Percentiles rank a stretch among this genome's conserved stretches.
phyloP scores from a whole-genome alignment of 2,113 vertebrate species.

The Regulus satrapa region DNA sequence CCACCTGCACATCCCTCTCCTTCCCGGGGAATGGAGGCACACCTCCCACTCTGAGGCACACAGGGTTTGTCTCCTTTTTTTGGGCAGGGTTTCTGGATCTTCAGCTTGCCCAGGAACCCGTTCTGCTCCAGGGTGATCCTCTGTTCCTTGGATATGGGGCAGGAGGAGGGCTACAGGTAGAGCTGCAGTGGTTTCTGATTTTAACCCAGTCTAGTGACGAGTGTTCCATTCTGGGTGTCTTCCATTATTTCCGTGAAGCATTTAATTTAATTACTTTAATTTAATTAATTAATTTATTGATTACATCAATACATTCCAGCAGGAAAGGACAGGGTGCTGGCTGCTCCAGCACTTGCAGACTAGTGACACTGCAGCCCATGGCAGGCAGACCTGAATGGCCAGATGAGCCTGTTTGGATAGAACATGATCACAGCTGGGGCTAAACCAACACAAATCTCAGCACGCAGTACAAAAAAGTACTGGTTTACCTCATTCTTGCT shows the following conservation, averaged over 20 bases:
- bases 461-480: too few relatives aligned
- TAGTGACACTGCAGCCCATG: fast-evolving
- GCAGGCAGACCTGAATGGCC: background rate
- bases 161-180: background rate
- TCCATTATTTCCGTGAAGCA: background rate
- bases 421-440: fast-evolving
- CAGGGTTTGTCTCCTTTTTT: background rate
- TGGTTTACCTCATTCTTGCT: background rate
- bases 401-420: background rate
- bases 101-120: background rate
- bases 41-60: background rate
- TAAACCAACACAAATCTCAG: background rate
- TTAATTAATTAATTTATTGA: too few relatives aligned
- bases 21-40: too few relatives aligned
- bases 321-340: background rate
- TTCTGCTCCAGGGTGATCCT: background rate
- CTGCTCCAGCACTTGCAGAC: background rate
- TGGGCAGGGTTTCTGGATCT: background rate
- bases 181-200: background rate
- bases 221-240: background rate
- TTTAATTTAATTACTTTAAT: too few relatives aligned
- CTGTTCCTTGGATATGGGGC: background rate
- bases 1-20: background rate
- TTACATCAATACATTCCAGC: background rate
- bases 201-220: background rate